Percentiles rank a stretch among this genome's conserved stretches.
Evolutionary conservation across 2,888 invertebrate species (phyloP).

Genomic region (Drosophila mimetica): DNA sequence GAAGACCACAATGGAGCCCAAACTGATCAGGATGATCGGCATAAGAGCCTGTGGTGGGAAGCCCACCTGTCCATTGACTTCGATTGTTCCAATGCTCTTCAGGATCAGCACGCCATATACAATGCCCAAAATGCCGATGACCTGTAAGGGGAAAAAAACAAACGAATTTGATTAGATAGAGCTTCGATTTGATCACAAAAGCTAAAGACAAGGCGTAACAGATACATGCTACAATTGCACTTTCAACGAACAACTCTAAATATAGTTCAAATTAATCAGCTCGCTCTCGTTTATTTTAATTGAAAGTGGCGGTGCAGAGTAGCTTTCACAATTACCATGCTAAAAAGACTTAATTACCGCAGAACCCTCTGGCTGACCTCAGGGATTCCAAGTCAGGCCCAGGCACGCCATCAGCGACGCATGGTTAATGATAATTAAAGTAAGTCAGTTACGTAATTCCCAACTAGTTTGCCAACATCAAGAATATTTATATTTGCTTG

Average conservation of each 20-base stretch:
- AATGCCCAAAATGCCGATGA: slow-evolving; percentile 89
- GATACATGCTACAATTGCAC: slow-evolving; percentile 6
- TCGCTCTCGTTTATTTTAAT: slow-evolving; percentile 58
- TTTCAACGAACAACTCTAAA: slow-evolving; percentile 14
- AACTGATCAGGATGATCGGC: slow-evolving; percentile 88
- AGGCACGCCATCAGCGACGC: slow-evolving; percentile 36
- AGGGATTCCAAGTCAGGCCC: slow-evolving; percentile 28
- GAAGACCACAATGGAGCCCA: slow-evolving; percentile 90
- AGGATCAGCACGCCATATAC: slow-evolving; percentile 88
- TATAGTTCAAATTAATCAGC: slow-evolving; percentile 49
- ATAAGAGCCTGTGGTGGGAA: slow-evolving; percentile 85
- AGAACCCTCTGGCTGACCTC: slow-evolving; percentile 43
- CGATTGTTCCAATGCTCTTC: slow-evolving; percentile 85
- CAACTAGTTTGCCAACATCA: slow-evolving; percentile 8
- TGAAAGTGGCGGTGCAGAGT: slow-evolving; percentile 39
- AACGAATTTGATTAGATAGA: background rate
- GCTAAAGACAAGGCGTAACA: background rate
- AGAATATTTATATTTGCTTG: slow-evolving; percentile 20
- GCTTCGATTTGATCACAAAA: background rate
- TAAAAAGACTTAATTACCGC: slow-evolving; percentile 62
- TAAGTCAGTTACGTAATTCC: slow-evolving; percentile 64
- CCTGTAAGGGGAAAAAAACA: slow-evolving; percentile 84
- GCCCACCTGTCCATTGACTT: slow-evolving; percentile 84
- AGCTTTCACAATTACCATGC: slow-evolving; percentile 53
- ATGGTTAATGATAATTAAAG: slow-evolving; percentile 57